Percentiles rank a stretch among this genome's conserved stretches.
These are phyloP conservation scores for Odontesthes bonariensis DNA, from an alignment of 2,113 vertebrate genomes.

Conservation along the genomic window DNA sequence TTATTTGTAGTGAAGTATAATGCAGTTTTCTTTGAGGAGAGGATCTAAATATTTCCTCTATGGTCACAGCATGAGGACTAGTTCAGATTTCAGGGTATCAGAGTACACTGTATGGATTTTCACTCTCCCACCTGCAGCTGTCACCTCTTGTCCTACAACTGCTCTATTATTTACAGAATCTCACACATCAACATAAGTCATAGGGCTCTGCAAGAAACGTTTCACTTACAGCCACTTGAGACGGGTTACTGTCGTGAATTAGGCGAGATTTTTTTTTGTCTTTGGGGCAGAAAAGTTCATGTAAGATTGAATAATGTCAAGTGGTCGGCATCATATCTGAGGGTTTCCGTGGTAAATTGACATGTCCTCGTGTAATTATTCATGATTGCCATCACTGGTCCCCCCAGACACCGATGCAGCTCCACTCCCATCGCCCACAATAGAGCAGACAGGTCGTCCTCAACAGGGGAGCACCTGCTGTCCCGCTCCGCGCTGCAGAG, in stretches of 20 bases:
- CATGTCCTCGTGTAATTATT: slow-evolving; percentile 43
- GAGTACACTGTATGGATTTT: not conserved
- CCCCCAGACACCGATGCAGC: slow-evolving; percentile 32
- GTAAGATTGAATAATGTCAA: not conserved
- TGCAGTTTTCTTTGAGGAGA: not conserved
- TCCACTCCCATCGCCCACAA: slow-evolving; percentile 28
- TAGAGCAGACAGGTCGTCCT: slow-evolving; percentile 59
- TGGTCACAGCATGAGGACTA: not conserved
- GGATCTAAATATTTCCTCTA: not conserved
- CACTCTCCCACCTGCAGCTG: not conserved
- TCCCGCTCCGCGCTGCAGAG: slow-evolving; percentile 58
- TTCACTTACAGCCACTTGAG: not conserved
- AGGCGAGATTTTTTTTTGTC: not conserved
- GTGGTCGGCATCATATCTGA: not conserved
- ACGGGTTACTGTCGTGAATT: not conserved
- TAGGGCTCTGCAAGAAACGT: slow-evolving; percentile 26
- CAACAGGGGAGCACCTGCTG: slow-evolving; percentile 63
- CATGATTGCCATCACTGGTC: slow-evolving; percentile 38
- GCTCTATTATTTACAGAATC: slow-evolving; percentile 9
- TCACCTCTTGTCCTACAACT: slow-evolving; percentile 15
- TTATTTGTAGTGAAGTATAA: too few relatives aligned
- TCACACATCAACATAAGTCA: slow-evolving; percentile 6
- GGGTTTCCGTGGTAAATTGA: not conserved
- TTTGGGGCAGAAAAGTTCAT: not conserved
- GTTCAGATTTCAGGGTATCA: slow-evolving; percentile 1